Conservation (phyloP, 2,113 vertebrate genomes). For the Microcebus lehilahytsara region DNA sequence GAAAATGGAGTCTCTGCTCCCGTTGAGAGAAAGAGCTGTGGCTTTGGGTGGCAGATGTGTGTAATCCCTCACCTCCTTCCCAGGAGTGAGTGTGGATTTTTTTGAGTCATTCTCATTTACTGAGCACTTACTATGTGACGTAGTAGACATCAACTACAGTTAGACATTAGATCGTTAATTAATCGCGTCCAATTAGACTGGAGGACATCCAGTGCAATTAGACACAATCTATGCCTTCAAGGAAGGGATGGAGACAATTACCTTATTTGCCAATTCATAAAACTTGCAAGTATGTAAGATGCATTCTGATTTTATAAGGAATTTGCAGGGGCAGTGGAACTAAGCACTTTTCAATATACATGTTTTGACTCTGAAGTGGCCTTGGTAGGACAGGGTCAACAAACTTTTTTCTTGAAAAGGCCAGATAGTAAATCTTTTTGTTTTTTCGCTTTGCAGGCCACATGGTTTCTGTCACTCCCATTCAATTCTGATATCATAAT, state of each 20-base stretch:
- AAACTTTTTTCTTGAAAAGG: not conserved
- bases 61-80: accelerated
- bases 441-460: not conserved
- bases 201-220: not conserved
- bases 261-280: not conserved
- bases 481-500: not conserved
- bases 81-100: not conserved
- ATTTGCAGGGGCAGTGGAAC: not conserved
- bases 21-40: accelerated
- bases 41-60: not conserved
- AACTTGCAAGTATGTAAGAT: not conserved
- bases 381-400: not conserved
- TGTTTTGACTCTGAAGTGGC: not conserved
- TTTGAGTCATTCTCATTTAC: not conserved
- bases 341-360: not conserved
- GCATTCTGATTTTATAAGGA: not conserved
- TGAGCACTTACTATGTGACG: not conserved
- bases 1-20: not conserved
- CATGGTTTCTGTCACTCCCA: not conserved
- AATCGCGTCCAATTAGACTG: not conserved
- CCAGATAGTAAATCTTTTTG: not conserved
- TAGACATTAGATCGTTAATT: not conserved
- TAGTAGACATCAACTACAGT: not conserved
- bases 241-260: not conserved
- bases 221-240: not conserved